Percentiles rank a stretch among this genome's conserved stretches.
Evolutionary conservation across 1,140 invertebrate species (phyloP).

Genomic region (Lutraria rhynchaena): DNA sequence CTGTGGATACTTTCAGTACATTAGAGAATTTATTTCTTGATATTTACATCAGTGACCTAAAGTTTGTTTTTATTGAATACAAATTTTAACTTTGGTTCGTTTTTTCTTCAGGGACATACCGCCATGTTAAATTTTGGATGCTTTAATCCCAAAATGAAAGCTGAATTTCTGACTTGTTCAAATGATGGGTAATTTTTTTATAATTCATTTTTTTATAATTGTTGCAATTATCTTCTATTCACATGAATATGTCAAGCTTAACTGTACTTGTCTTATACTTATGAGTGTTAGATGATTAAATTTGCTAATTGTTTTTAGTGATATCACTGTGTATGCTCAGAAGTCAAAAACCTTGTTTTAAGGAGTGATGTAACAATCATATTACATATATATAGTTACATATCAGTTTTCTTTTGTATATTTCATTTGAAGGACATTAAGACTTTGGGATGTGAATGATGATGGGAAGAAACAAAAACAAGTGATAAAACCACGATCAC

Average conservation of each 20-base stretch:
- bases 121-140: slow-evolving; percentile 94
- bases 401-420: not conserved
- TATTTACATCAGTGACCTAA: too few species aligned
- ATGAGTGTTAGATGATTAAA: too few species aligned
- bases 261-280: too few species aligned
- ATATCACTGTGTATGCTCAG: too few species aligned
- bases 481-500: slow-evolving; percentile 94
- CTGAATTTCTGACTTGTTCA: slow-evolving; percentile 97
- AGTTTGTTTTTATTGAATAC: too few species aligned
- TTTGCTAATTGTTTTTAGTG: too few species aligned
- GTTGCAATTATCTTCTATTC: not conserved
- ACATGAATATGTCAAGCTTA: not conserved
- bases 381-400: not conserved
- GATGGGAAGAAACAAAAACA: slow-evolving; percentile 89
- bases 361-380: too few species aligned
- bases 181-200: slow-evolving; percentile 88
- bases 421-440: slow-evolving; percentile 87
- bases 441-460: slow-evolving; percentile 92
- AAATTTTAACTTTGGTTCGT: too few species aligned
- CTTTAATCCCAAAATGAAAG: slow-evolving; percentile 95
- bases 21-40: too few species aligned
- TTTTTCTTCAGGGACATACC: slow-evolving; percentile 89
- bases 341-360: too few species aligned
- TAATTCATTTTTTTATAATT: not conserved
- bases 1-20: too few species aligned